Percentiles rank a stretch among this genome's conserved stretches.
Conservation (phyloP, 1,140 invertebrate species). For the Manduca sexta region DNA sequence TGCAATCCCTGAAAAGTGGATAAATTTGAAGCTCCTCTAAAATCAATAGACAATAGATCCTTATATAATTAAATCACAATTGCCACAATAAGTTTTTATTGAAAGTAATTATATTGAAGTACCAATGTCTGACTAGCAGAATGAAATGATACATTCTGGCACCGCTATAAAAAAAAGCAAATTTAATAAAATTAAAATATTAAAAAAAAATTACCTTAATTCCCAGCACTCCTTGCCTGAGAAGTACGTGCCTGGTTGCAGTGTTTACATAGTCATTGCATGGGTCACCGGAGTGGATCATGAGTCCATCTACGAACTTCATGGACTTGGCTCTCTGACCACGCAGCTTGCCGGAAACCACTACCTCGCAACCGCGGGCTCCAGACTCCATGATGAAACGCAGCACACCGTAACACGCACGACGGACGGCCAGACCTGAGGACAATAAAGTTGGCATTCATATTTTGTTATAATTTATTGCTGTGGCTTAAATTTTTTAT, state of each 20-base stretch:
- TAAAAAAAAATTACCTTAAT: constrained; percentile 79
- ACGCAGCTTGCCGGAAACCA: constrained; percentile 98
- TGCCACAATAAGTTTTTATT: neutral
- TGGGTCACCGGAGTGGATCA: constrained; percentile 99
- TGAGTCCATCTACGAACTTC: constrained; percentile 99
- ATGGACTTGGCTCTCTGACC: constrained; percentile 99
- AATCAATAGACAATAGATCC: neutral
- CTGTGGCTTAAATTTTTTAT: no score
- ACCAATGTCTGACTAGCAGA: no score
- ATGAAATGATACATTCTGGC: no score
- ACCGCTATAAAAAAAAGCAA: neutral
- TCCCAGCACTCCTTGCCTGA: constrained; percentile 93
- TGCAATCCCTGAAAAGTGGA: constrained; percentile 63
- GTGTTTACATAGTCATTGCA: constrained; percentile 98
- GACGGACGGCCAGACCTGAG: constrained; percentile 77
- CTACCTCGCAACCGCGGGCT: constrained; percentile 97
- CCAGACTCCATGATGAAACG: constrained; percentile 99
- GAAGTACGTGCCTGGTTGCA: constrained; percentile 96
- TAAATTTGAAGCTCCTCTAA: neutral
- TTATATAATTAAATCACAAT: neutral
- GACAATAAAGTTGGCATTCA: neutral
- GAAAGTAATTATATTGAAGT: neutral
- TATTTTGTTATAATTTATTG: no score
- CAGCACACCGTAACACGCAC: constrained; percentile 99
- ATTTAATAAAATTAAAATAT: neutral